Base-by-base conservation (phyloP, 2,888 invertebrate genomes). In the Oxystoma pomonae region DNA sequence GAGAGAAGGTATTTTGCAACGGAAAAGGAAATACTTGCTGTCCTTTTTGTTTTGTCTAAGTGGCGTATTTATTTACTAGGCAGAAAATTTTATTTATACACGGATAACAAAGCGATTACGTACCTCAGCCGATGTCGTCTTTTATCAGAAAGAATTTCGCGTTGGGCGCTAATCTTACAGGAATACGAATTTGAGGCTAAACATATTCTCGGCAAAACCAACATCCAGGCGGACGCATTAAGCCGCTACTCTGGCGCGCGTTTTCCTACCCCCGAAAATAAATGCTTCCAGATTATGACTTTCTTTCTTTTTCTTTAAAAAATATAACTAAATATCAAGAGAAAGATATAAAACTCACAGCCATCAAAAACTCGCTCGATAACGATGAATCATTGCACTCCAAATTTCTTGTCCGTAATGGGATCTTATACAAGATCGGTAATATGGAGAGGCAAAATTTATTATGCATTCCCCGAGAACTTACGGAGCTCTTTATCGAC, bases 181-280 rank as follows among this genome's bases (percentile, higher is more conserved):
- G 70, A 71, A 59, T 75, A 68, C 61, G 55, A 64, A 53, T 74
- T 70, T 56, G 55, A 9, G 0, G 35, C 74, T 0, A 60, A 64
- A 19, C 64, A 75, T 60, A 67, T 73, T 59, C 62, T 58, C 2
- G 75, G 74, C 0, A 52, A 16, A 0, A 69, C 73, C 0, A 74
- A 74, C 59, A 52, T 71, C 0, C 69, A 70, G 1, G 72, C 71
- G 0, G 72, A 76, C 65, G 66, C 71, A 64, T 75, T 61, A 12
- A 72, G 72, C 12, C 58, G 76, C 0, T 70, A 71, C 61, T 35
- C 62, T 21, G 56, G 55, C 20, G 16, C 53, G 3, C 59, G 64
- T 22, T 52, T 59, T 20, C 68, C 69, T 1, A 51, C 63, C 19
- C 64, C 66, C 18, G 22, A 56, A 17, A 19, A 57, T 20, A 59